A percentile compares a stretch with the other conserved stretches of the same genome.
Evolutionary conservation across 2,113 vertebrate genomes (phyloP).

Genomic region (Rostratula benghalensis): DNA sequence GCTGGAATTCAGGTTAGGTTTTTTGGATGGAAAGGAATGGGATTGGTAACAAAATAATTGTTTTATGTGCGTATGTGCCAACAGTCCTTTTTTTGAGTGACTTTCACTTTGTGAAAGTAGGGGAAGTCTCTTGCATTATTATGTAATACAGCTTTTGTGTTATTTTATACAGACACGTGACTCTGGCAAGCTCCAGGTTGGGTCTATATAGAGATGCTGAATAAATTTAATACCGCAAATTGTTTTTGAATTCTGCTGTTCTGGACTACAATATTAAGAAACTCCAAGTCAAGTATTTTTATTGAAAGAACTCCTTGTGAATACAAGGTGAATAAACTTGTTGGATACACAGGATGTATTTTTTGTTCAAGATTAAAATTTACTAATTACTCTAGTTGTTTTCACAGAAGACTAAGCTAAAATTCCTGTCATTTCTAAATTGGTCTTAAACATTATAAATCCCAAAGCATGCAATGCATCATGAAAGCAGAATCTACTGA

Average conservation of each 20-base stretch:
- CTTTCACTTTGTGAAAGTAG: not conserved
- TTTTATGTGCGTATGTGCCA: not conserved
- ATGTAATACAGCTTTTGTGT: not conserved
- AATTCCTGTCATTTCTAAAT: not conserved
- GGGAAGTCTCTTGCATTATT: not conserved
- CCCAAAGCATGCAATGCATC: not conserved
- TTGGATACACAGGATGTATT: not conserved
- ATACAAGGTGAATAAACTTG: not conserved
- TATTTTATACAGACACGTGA: not conserved
- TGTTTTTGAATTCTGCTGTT: not conserved
- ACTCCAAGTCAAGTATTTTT: not conserved
- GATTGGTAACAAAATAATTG: not conserved
- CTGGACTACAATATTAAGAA: not conserved
- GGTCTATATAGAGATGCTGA: not conserved
- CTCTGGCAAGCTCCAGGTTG: not conserved
- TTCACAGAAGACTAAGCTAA: not conserved
- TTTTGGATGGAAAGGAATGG: not conserved
- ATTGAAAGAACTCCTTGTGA: not conserved
- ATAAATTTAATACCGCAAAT: not conserved
- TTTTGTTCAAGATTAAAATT: not conserved
- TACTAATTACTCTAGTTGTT: not conserved
- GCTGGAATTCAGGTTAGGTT: not conserved
- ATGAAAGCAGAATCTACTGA: conserved; percentile 58
- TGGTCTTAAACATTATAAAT: not conserved
- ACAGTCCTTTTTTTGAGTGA: not conserved